Conservation (phyloP, 2,113 vertebrate genomes). For the Ictalurus furcatus region DNA sequence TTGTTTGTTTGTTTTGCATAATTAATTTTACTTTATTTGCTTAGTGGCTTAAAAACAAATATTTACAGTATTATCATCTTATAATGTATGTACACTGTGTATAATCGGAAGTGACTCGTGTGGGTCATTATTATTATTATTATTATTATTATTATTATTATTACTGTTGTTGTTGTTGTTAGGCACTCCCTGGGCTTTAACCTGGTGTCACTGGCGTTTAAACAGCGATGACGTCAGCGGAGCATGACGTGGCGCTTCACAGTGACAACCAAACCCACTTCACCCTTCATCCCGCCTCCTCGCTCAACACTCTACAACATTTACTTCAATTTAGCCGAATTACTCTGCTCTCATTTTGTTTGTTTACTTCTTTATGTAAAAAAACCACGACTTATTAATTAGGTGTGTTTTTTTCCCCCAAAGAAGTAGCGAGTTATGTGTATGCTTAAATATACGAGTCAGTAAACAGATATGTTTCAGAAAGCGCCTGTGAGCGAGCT, state of each 20-base stretch:
- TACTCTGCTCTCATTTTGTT: neutral
- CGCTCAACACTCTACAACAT: too few species aligned
- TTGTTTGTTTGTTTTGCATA: neutral
- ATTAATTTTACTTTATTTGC: too few species aligned
- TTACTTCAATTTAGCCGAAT: neutral
- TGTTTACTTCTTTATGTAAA: neutral
- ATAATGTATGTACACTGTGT: too few species aligned
- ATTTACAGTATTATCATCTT: too few species aligned
- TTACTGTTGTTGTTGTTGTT: neutral
- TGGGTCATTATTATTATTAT: neutral
- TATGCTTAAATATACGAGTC: neutral
- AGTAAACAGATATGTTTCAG: neutral
- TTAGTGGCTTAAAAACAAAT: too few species aligned
- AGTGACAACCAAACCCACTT: slow-evolving; percentile 28
- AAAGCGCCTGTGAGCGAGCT: neutral
- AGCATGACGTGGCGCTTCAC: slow-evolving; percentile 50
- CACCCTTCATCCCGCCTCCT: slow-evolving; percentile 17
- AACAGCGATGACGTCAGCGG: slow-evolving; percentile 27
- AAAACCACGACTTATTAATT: neutral
- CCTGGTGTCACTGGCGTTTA: slow-evolving; percentile 17
- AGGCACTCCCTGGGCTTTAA: neutral
- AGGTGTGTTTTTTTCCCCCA: too few species aligned
- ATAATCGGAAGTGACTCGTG: too few species aligned
- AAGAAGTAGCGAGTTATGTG: neutral
- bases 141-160: neutral